Conservation (phyloP, 2,888 invertebrate species). For the Drosophila anomelani region DNA sequence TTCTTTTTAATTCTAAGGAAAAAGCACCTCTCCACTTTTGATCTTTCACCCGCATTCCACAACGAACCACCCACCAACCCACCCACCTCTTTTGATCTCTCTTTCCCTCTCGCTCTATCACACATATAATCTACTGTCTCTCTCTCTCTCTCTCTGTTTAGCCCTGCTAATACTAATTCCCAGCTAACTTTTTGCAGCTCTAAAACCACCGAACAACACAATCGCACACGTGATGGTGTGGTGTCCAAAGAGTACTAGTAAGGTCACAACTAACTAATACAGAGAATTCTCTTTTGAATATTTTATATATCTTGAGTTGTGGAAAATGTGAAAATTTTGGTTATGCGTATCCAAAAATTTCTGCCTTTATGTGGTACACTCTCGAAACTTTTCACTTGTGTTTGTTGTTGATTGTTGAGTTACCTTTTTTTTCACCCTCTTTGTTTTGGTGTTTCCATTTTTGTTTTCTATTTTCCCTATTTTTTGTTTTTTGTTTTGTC, state of each 20-base stretch:
- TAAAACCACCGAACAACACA: conserved; percentile 38
- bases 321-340: conserved; percentile 21
- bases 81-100: conserved; percentile 3
- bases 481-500: neutral
- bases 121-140: conserved; percentile 24
- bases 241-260: conserved; percentile 30
- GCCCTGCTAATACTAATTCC: conserved; percentile 35
- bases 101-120: conserved; percentile 18
- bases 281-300: conserved; percentile 20
- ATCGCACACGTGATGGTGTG: conserved; percentile 22
- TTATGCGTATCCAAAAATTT: conserved; percentile 19
- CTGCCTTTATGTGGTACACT: conserved; percentile 13
- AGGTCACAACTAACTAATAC: conserved; percentile 22
- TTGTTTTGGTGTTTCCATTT: conserved; percentile 7
- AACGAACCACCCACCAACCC: neutral
- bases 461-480: conserved; percentile 12
- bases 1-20: neutral
- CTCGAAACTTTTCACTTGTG: conserved; percentile 28
- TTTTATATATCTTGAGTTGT: conserved; percentile 15
- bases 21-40: conserved; percentile 5
- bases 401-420: conserved; percentile 20
- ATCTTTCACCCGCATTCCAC: conserved; percentile 18
- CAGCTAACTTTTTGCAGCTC: conserved; percentile 47
- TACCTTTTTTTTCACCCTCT: conserved; percentile 14
- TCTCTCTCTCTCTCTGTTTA: conserved; percentile 13